Conservation (phyloP, 2,113 vertebrate genomes). For the Theropithecus gelada region DNA sequence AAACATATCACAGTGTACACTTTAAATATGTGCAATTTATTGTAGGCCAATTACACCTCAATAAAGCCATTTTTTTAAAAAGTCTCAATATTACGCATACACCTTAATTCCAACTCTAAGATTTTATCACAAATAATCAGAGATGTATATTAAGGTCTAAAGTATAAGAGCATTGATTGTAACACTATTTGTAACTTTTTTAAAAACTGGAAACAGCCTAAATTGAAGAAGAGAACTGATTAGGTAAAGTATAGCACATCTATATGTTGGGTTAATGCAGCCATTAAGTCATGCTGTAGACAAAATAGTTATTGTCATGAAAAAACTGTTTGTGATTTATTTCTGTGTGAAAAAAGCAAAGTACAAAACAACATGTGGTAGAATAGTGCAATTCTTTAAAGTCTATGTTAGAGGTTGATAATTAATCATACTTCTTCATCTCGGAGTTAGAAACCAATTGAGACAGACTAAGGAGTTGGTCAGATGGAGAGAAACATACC, state of each 20-base stretch:
- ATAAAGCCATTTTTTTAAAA: background rate
- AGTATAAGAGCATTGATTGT: background rate
- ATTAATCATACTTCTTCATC: constrained; percentile 1
- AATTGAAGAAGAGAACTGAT: background rate
- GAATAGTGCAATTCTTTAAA: background rate
- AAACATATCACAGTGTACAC: background rate
- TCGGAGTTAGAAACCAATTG: background rate
- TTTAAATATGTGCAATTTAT: background rate
- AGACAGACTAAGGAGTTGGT: background rate
- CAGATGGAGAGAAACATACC: background rate
- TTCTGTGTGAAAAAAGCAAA: background rate
- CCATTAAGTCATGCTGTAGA: background rate
- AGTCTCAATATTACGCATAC: background rate
- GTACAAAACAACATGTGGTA: background rate
- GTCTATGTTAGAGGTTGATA: background rate
- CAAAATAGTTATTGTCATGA: constrained; percentile 13
- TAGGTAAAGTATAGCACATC: background rate
- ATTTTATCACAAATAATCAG: constrained; percentile 25
- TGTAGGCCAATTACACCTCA: background rate
- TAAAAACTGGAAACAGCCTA: background rate
- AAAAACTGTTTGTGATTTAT: background rate
- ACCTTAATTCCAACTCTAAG: background rate
- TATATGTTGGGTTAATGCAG: background rate
- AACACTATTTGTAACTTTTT: background rate
- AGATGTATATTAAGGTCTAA: background rate